phyloP scores from a whole-genome alignment of 1,140 invertebrate species.

The Euura saliciscinereae region DNA sequence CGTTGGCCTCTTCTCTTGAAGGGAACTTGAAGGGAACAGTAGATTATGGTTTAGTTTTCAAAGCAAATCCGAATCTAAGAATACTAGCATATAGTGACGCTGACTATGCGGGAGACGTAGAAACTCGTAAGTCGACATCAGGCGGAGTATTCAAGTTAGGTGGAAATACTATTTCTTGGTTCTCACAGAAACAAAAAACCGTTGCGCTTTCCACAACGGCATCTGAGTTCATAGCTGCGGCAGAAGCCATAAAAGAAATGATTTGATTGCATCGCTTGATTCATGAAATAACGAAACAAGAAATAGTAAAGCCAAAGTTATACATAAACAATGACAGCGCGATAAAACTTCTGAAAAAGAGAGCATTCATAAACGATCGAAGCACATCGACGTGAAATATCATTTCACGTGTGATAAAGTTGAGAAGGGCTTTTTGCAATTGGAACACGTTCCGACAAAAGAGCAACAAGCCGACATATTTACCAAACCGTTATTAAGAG shows the following conservation, averaged over 20 bases:
- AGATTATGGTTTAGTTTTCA: too few species aligned
- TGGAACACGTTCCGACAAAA: not conserved
- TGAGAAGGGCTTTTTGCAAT: not conserved
- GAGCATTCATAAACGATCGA: conserved; percentile 10
- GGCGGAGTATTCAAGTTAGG: conserved; percentile 35
- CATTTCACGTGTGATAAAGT: not conserved
- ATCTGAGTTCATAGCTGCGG: conserved; percentile 34
- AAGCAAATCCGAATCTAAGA: too few species aligned
- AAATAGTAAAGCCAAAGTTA: too few species aligned
- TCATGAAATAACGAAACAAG: conserved; percentile 13
- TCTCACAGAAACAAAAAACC: conserved; percentile 32
- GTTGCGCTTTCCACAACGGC: conserved; percentile 29
- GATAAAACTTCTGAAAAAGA: conserved; percentile 8
- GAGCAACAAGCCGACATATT: not conserved
- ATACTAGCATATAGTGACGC: conserved; percentile 33
- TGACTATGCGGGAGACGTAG: conserved; percentile 38
- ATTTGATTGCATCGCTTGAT: conserved; percentile 13
- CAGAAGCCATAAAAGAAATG: conserved; percentile 21
- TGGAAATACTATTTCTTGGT: conserved; percentile 37
- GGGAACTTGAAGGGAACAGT: too few species aligned
- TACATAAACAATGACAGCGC: conserved; percentile 14
- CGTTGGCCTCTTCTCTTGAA: too few species aligned
- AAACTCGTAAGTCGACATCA: conserved; percentile 31
- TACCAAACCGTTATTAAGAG: not conserved
- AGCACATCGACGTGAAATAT: conserved; percentile 10